Percentiles rank a stretch among this genome's conserved stretches.
phyloP scores from a whole-genome alignment of 2,113 vertebrate genomes.

The Illadopsis cleaveri region DNA sequence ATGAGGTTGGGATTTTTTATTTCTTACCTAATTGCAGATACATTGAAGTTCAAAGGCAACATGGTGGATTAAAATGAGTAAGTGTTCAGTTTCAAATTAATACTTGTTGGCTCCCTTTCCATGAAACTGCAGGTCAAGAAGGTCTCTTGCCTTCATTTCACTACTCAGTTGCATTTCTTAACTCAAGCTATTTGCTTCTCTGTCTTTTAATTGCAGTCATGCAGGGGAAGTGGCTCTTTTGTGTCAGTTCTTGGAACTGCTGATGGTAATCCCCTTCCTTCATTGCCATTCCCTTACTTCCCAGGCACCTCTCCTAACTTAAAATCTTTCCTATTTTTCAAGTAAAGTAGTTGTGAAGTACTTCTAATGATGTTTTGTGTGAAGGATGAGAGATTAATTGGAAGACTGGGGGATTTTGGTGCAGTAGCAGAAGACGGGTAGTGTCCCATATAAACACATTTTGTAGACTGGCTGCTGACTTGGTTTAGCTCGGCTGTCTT shows the following conservation, averaged over 20 bases:
- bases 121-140: background rate
- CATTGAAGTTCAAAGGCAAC: background rate
- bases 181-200: background rate
- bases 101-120: background rate
- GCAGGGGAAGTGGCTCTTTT: background rate
- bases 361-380: background rate
- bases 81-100: background rate
- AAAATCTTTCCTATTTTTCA: background rate
- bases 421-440: background rate
- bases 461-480: background rate
- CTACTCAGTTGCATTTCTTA: background rate
- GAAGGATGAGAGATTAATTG: background rate
- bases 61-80: background rate
- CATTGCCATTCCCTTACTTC: background rate
- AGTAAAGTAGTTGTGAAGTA: background rate
- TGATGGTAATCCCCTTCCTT: background rate
- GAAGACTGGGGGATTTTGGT: background rate
- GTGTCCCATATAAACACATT: background rate
- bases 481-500: background rate
- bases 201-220: background rate
- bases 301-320: background rate
- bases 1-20: background rate
- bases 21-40: background rate
- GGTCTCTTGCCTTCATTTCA: background rate
- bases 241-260: background rate